Evolutionary conservation across 2,113 vertebrate genomes (phyloP), one percentile per base, ranked within the genome.

Genomic region (Scopus umbretta): DNA sequence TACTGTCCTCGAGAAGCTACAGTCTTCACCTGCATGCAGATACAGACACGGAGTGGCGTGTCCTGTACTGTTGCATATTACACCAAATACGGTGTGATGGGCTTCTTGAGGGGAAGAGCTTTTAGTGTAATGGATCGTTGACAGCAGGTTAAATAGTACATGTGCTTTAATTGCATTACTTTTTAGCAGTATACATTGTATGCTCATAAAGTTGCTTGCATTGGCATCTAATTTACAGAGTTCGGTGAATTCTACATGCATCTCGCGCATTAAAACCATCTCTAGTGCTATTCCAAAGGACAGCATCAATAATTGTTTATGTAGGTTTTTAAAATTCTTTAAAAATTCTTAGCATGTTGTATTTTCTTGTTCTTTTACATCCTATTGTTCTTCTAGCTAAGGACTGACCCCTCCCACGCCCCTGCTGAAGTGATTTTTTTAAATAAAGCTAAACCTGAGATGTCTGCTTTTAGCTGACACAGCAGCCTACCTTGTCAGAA

Each of bases 21-120:
- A 19, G 20, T 36, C n/a, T 70, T 45, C 36, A 27, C 32, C 32
- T 7, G 2, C 1, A 2, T 40, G 56, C 36, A 13, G 53, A n/a
- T 25, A 16, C 1, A 1, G 49, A 26, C 16, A 4, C 1, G 25
- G 34, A 62, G 36, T 7, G 0, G 14, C 5, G 0, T 65, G 49
- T 67, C 52, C 30, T 38, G 1, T 22, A 0, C 13, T 25, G 6
- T 22, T 43, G 17, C 8, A 8, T 23, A 8, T 32, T 11, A 16
- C 27, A 36, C 34, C 42, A 47, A 6, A n/a, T 38, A 16, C 1
- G 0, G 19, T 10, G 27, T n/a, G 13, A 8, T 21, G 27, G 14
- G 23, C n/a, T 80, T 45, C 10, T 2, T 8, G n/a, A 16, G 40
- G 23, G 25, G 22, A 70, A 56, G 56, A 63, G 53, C 36, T 76